A percentile compares a stretch with the other conserved stretches of the same genome.
phyloP scores from a whole-genome alignment of 2,797 vertebrate genomes.

The Enteromius fasciolatus region DNA sequence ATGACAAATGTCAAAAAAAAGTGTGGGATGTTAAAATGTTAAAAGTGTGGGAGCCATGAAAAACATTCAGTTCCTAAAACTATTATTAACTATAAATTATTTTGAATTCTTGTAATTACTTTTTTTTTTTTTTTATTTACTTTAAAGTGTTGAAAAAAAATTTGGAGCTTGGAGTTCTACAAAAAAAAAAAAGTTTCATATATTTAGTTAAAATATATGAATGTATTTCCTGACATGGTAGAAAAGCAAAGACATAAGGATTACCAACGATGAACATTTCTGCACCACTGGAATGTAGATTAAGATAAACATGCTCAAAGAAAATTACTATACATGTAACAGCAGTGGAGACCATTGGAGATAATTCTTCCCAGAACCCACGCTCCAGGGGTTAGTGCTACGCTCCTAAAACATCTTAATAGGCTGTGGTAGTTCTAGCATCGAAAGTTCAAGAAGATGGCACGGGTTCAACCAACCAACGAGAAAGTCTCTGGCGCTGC shows the following conservation, averaged over 20 bases:
- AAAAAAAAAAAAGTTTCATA: no score
- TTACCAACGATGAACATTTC: neutral
- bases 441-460: conserved; percentile 33
- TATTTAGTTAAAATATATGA: no score
- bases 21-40: no score
- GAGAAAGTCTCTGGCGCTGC: conserved; percentile 4
- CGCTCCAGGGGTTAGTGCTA: conserved; percentile 15
- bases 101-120: neutral
- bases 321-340: conserved; percentile 53
- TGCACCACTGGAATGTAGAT: neutral
- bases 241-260: neutral
- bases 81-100: no score
- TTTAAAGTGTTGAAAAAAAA: neutral
- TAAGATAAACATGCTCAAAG: conserved; percentile 5
- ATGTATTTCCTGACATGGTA: neutral
- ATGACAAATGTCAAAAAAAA: no score
- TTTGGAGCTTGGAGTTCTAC: neutral
- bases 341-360: conserved; percentile 4
- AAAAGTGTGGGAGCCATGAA: no score
- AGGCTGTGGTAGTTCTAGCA: conserved; percentile 21
- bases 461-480: conserved; percentile 24
- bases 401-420: conserved; percentile 21
- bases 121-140: neutral
- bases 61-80: no score
- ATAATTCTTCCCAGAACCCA: conserved; percentile 37